phyloP scores from a whole-genome alignment of 2,888 invertebrate genomes.

The Arctia plantaginis region DNA sequence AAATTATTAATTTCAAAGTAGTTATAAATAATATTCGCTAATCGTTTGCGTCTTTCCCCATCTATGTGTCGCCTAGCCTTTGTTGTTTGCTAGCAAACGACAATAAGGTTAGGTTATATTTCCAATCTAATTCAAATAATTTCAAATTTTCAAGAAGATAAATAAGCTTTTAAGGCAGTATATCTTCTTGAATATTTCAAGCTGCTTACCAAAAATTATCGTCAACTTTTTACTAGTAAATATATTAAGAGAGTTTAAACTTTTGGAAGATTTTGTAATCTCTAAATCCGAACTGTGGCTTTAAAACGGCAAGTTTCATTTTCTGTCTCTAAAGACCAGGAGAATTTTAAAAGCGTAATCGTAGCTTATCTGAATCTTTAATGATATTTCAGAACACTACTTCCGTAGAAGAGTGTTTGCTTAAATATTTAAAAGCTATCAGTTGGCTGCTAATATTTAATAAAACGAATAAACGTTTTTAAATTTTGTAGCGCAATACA shows the following conservation, averaged over 20 bases:
- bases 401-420: conserved; percentile 21
- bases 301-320: background rate
- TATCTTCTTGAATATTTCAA: too few relatives aligned
- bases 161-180: too few relatives aligned
- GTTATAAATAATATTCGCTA: too few relatives aligned
- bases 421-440: conserved; percentile 30
- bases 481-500: background rate
- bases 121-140: too few relatives aligned
- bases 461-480: background rate
- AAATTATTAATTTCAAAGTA: too few relatives aligned
- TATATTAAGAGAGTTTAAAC: background rate
- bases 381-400: conserved; percentile 22
- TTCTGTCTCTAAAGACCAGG: conserved; percentile 10
- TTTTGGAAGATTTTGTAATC: background rate
- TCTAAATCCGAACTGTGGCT: background rate
- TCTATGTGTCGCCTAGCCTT: too few relatives aligned
- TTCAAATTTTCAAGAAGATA: too few relatives aligned
- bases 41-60: too few relatives aligned
- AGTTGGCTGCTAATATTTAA: conserved; percentile 1
- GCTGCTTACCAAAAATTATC: background rate
- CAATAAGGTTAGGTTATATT: too few relatives aligned
- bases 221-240: background rate
- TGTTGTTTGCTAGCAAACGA: too few relatives aligned
- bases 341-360: conserved; percentile 38
- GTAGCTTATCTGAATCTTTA: conserved; percentile 35